Evolutionary conservation across 2,113 vertebrate species (phyloP), one percentile per base, ranked within the genome.

Genomic region (Phalacrocorax brasilianus): DNA sequence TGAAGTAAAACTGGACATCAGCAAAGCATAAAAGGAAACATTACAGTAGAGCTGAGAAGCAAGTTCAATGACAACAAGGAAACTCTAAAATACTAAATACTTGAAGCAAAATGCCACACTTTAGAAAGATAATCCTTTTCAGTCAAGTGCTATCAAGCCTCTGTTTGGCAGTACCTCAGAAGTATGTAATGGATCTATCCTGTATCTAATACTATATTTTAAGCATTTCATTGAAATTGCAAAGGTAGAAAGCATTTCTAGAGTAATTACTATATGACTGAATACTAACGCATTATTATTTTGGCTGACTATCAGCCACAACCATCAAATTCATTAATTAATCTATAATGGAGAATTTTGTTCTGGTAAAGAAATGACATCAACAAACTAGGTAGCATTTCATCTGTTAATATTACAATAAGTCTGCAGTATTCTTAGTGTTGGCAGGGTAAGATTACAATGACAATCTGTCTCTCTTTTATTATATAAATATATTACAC

Each of bases 1-100:
- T 78, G 89, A 95, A 95, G 87, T 89, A 97, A 95, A 95, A 68
- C 56, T 94, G 68, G 95, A 94, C 96, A 89, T 91, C 72, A 95
- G 91, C 67, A 76, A 87, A 91, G 66, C 73, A 72, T 35, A 63
- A 88, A 85, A 81, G 71, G 49, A 92, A 90, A 71, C 59, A 65
- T 76, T 88, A 71, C 40, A 53, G 28, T 47, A 45, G 44, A 92
- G 79, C 63, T 77, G 65, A 73, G 88, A n/a, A 85, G 20, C 27
- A 76, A 87, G 61, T 65, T 89, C 78, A 83, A 1, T 38, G 38
- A 50, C 42, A 86, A 67, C 61, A 76, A 62, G 62, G 52, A 92
- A 87, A 77, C 21, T 63, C 67, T 78, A 27, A 70, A 72, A 79
- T 44, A 55, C 32, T 44, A 66, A 89, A 83, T 14, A 80, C 26